phyloP scores from a whole-genome alignment of 2,797 vertebrate genomes.

The Neosalanx taihuensis region DNA sequence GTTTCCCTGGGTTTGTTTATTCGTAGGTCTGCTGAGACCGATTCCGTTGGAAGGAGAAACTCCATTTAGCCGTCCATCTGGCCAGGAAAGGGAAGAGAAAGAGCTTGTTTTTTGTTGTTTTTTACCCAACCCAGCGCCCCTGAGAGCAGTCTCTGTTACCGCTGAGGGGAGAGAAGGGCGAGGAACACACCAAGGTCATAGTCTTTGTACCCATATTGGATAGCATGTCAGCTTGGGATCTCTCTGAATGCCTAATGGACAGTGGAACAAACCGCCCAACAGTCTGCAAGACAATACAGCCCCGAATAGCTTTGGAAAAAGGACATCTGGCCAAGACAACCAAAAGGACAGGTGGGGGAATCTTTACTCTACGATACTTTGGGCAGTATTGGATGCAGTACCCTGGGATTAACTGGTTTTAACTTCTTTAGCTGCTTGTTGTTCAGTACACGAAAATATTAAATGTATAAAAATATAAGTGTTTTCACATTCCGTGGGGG shows the following conservation, averaged over 20 bases:
- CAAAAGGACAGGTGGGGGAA: not conserved
- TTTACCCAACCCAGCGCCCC: constrained; percentile 12
- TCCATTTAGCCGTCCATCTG: constrained; percentile 37
- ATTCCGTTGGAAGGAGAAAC: constrained; percentile 45
- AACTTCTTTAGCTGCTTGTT: no score
- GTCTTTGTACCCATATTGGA: constrained; percentile 42
- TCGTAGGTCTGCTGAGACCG: constrained; percentile 35
- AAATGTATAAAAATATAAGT: no score
- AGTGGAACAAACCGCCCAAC: constrained; percentile 19
- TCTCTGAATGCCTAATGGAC: constrained; percentile 48
- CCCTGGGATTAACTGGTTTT: not conserved
- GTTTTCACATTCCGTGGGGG: not conserved
- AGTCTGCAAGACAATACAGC: constrained; percentile 31
- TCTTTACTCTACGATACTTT: not conserved
- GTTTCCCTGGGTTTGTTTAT: constrained; percentile 26
- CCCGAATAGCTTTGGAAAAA: constrained; percentile 22
- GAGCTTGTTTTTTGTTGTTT: not conserved
- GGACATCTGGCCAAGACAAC: not conserved
- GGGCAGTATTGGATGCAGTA: not conserved
- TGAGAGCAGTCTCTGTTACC: constrained; percentile 47
- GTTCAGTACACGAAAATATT: no score
- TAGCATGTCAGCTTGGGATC: constrained; percentile 48
- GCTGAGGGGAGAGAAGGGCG: constrained; percentile 11
- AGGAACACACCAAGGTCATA: constrained; percentile 37
- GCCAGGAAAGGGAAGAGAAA: constrained; percentile 1